Percentiles rank a stretch among this genome's conserved stretches.
Conservation (phyloP, 2,113 vertebrate species). For the Myodes glareolus region DNA sequence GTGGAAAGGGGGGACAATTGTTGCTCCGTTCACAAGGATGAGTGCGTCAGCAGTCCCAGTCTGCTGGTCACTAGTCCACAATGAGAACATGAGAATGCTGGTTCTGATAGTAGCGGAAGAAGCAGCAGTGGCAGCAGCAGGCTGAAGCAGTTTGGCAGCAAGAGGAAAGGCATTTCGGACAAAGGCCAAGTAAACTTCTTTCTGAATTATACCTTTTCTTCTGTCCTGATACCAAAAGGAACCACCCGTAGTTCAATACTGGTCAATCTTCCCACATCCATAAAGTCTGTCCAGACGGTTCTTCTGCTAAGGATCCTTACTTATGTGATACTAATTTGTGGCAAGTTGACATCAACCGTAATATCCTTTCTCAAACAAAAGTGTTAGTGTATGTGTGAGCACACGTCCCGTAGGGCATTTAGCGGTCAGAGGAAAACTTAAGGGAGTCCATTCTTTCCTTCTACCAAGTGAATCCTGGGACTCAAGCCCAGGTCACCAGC, state of each 20-base stretch:
- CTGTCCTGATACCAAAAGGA: not conserved
- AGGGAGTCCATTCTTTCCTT: not conserved
- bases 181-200: not conserved
- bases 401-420: too few species aligned
- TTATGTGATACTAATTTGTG: not conserved
- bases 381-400: too few species aligned
- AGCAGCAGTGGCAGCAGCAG: not conserved
- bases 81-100: not conserved
- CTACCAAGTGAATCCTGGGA: not conserved
- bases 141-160: not conserved
- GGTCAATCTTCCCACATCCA: not conserved
- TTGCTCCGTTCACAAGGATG: not conserved
- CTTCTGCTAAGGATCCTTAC: not conserved
- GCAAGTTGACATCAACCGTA: not conserved
- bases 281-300: not conserved
- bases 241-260: not conserved
- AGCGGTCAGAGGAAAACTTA: not conserved
- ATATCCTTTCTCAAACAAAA: not conserved
- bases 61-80: not conserved
- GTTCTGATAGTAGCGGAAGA: not conserved
- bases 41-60: not conserved
- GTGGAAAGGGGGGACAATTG: not conserved
- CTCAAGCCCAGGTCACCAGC: not conserved
- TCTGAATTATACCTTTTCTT: not conserved
- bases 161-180: not conserved